Evolutionary conservation across 2,113 vertebrate species (phyloP).

Genomic region (Cebidichthys violaceus): DNA sequence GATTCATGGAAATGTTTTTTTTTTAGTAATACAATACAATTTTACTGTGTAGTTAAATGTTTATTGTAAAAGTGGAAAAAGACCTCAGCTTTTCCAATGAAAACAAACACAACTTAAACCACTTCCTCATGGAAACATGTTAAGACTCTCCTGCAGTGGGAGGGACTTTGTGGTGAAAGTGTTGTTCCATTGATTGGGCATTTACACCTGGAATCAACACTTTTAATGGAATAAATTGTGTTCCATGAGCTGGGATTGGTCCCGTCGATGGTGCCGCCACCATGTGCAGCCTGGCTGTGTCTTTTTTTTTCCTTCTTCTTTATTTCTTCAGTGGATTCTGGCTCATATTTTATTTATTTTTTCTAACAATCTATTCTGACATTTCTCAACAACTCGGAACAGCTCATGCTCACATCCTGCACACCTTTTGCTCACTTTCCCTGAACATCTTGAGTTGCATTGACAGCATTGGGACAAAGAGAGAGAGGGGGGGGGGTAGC

Average conservation of each 20-base stretch:
- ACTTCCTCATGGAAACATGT: slow-evolving; percentile 26
- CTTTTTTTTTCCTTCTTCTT: not conserved
- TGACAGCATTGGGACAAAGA: not conserved
- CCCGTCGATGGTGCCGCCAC: not conserved
- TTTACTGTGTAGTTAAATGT: slow-evolving; percentile 4
- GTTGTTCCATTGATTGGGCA: slow-evolving; percentile 6
- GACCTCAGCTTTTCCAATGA: slow-evolving; percentile 14
- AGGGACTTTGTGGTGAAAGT: slow-evolving; percentile 13
- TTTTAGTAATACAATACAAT: not conserved
- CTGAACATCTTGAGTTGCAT: not conserved
- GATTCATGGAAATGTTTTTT: slow-evolving; percentile 2
- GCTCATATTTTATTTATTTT: too few species aligned
- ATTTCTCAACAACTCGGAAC: not conserved
- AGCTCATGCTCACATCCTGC: not conserved
- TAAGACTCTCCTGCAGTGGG: not conserved
- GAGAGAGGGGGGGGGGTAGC: too few species aligned
- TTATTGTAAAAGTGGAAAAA: slow-evolving; percentile 15
- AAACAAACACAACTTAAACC: slow-evolving; percentile 19
- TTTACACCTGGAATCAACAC: slow-evolving; percentile 29
- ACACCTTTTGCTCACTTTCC: not conserved
- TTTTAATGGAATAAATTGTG: too few species aligned
- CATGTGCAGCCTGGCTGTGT: not conserved
- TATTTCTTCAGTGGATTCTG: not conserved
- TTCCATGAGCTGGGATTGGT: not conserved
- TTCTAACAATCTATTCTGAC: not conserved